phyloP scores from a whole-genome alignment of 1,140 invertebrate genomes.

The Zophobas atratus region DNA sequence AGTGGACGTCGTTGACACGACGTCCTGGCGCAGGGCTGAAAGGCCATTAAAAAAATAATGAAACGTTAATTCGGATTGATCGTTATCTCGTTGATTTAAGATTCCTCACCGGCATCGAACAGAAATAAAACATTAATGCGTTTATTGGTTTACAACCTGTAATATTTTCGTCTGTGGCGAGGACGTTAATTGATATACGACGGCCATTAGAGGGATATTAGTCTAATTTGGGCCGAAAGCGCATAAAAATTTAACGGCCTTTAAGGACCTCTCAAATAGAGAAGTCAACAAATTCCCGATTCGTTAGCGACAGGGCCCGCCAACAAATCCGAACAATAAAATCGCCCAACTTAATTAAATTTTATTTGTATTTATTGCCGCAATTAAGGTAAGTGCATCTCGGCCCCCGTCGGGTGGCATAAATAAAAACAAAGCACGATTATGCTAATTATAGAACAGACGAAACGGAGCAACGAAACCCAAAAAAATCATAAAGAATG shows the following conservation, averaged over 20 bases:
- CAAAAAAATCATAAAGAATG: slow-evolving; percentile 41
- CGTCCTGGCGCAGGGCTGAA: background rate
- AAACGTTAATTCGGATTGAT: slow-evolving; percentile 24
- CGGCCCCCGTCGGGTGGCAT: slow-evolving; percentile 23
- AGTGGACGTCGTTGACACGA: background rate
- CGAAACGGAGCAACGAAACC: slow-evolving; percentile 21
- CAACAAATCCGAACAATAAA: slow-evolving; percentile 15
- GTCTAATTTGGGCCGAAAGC: slow-evolving; percentile 41
- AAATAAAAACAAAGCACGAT: slow-evolving; percentile 39
- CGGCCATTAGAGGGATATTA: slow-evolving; percentile 42
- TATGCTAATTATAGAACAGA: slow-evolving; percentile 29
- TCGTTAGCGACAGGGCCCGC: slow-evolving; percentile 6
- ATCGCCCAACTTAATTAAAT: slow-evolving; percentile 26
- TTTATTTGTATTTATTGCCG: slow-evolving; percentile 41
- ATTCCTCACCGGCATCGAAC: slow-evolving; percentile 21
- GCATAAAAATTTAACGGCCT: slow-evolving; percentile 34
- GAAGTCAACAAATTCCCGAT: slow-evolving; percentile 26
- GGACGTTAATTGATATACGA: slow-evolving; percentile 47
- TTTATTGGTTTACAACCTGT: slow-evolving; percentile 46
- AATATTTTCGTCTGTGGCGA: slow-evolving; percentile 32
- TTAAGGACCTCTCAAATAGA: slow-evolving; percentile 37
- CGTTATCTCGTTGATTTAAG: slow-evolving; percentile 34
- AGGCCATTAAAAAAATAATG: slow-evolving; percentile 30
- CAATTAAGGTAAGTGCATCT: slow-evolving; percentile 21
- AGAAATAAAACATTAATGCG: slow-evolving; percentile 41